Evolutionary conservation across 2,113 vertebrate species (phyloP), one percentile per base, ranked within the genome.

Genomic region (Axis porcinus): DNA sequence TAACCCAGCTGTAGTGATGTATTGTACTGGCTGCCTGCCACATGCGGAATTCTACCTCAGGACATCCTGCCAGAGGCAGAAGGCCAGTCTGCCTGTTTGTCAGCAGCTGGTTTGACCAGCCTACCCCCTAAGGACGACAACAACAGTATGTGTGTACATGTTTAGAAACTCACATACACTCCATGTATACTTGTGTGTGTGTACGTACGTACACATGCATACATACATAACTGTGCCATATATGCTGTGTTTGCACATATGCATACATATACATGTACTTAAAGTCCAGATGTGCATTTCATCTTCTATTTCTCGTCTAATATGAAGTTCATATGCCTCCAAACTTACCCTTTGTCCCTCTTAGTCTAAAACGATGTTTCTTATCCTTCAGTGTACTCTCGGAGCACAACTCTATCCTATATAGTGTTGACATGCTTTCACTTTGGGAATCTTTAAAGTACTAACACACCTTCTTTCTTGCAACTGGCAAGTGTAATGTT

Each of bases 1-100:
- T 97, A 96, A 97, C 94, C 90, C 94, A 98, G 97, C 97, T 94
- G 95, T n/a, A 57, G 55, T 95, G 96, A 98, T 95, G 93, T 81
- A 94, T 93, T 86, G 16, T 40, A 10, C 70, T 98, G 98, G 98
- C 97, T 89, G 86, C 60, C 52, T 97, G 98, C 97, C 98, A 98
- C 97, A 97, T n/a, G 43, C 92, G 92, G 27, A 92, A 94, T 21
- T 60, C 96, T 92, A 83, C 91, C 91, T 70, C 1, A 33, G 97
- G 94, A 98, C 90, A 92, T 97, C 94, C 94, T 96, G 92, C 76
- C 81, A 5, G 82, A 96, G 94, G 92, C 96, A 95, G 93, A 96
- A 95, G 91, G 97, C 97, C 97, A 98, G 43, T 19, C 43, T 79
- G 36, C 67, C 64, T 89, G 52, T 67, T 97, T 93, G 93, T 95